Evolutionary conservation across 2,797 vertebrate genomes (phyloP).

Genomic region (Schizopygopsis pylzovi): DNA sequence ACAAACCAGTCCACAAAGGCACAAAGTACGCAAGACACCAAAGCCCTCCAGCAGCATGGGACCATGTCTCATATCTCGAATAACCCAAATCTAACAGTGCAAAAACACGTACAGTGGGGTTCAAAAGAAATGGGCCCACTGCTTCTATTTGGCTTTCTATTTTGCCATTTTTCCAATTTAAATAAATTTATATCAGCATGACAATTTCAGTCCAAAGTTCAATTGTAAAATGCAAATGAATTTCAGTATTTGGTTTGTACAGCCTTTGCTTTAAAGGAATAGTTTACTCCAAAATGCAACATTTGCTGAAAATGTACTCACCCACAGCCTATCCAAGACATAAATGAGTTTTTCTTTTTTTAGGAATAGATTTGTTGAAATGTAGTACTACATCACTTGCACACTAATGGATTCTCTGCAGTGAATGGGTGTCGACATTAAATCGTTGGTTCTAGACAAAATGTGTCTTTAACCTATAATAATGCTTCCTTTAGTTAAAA

Average conservation of each 20-base stretch:
- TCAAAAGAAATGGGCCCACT: background rate
- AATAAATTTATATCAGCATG: background rate
- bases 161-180: background rate
- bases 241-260: background rate
- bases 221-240: background rate
- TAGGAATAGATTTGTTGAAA: background rate
- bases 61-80: constrained; percentile 47
- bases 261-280: background rate
- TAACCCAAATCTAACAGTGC: constrained; percentile 53
- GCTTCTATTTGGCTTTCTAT: background rate
- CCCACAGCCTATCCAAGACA: background rate
- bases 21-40: constrained; percentile 36
- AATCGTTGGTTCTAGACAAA: background rate
- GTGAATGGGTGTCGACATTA: background rate
- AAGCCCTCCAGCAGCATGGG: constrained; percentile 15
- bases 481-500: background rate
- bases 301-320: background rate
- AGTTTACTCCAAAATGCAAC: background rate
- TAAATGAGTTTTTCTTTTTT: background rate
- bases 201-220: background rate
- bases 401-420: background rate
- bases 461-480: background rate
- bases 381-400: background rate
- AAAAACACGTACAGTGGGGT: constrained; percentile 19
- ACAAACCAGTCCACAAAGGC: constrained; percentile 70